Evolutionary conservation across 2,888 invertebrate species (phyloP), one percentile per base, ranked within the genome.

Genomic region (Drosophila parthenogenetica): DNA sequence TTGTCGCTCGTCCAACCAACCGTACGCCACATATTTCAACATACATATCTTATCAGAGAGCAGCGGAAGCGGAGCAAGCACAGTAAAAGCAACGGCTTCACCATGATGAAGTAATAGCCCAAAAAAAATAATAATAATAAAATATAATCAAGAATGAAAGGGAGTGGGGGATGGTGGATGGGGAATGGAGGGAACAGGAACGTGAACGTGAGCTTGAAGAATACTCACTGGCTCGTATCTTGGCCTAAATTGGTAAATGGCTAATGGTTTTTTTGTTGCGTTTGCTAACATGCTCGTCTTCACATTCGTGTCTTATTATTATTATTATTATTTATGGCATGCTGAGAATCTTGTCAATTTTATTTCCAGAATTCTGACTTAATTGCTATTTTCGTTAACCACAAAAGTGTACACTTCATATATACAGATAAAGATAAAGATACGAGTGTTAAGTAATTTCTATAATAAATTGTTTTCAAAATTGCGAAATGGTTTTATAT

Each of bases 211-310:
- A 48, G 67, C 37, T 61, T 46, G 43, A 59, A 65, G 76, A 70
- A 59, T 65, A 53, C 69, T 60, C n/a, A 60, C 51, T 51, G 53
- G 62, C 69, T 69, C 74, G 58, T 77, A 87, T 87, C 78, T 70
- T 87, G 86, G 79, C 69, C 76, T 64, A 77, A 79, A 79, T 81
- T 73, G 82, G 69, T 70, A 84, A 84, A 84, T 76, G 73, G 66
- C 78, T 82, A 84, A 84, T 82, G 85, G 70, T 73, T 55, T 76
- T 75, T 65, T 35, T 37, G 32, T 45, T 69, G 17, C 45, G 48
- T 32, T 60, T 55, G 39, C 17, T 57, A 14, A 45, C 37, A n/a
- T 32, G 46, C 17, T 50, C 25, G 39, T 51, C 16, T 59, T 59
- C 19, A 54, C 40, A 55, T 51, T 46, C 46, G 29, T 51, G 25